A percentile compares a stretch with the other conserved stretches of the same genome.
Evolutionary conservation across 1,140 invertebrate species (phyloP).

Genomic region (Anthonomus grandis): DNA sequence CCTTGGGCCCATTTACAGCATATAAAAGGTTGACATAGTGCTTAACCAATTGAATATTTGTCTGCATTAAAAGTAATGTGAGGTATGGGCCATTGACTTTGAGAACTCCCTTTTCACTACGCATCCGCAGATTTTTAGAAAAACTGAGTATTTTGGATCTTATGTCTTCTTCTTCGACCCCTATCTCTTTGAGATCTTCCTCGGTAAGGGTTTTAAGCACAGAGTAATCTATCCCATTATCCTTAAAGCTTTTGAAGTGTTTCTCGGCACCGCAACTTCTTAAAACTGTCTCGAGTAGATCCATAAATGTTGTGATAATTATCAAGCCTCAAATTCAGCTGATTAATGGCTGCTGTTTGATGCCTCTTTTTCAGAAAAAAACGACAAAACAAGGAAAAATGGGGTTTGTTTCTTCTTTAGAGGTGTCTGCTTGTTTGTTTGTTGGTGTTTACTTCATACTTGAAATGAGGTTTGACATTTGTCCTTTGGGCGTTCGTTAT

Average conservation of each 20-base stretch:
- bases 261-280: constrained; percentile 21
- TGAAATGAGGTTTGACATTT: too few relatives aligned
- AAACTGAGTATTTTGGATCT: constrained; percentile 18
- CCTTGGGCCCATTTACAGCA: constrained; percentile 20
- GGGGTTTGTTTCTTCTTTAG: too few relatives aligned
- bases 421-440: too few relatives aligned
- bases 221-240: constrained; percentile 21
- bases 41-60: constrained; percentile 25
- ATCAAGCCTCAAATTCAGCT: too few relatives aligned
- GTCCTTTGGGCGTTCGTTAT: too few relatives aligned
- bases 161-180: constrained; percentile 23
- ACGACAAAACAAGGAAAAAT: too few relatives aligned
- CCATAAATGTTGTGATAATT: too few relatives aligned
- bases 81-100: constrained; percentile 5
- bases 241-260: constrained; percentile 27
- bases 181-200: constrained; percentile 30
- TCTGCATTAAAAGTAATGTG: constrained; percentile 17
- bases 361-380: too few relatives aligned
- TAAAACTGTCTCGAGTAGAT: constrained; percentile 29
- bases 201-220: constrained; percentile 26
- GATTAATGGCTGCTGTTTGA: too few relatives aligned
- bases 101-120: constrained; percentile 25
- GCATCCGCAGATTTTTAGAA: constrained; percentile 24
- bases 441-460: too few relatives aligned
- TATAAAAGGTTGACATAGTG: constrained; percentile 22